Percentiles rank a stretch among this genome's conserved stretches.
Evolutionary conservation across 2,888 invertebrate genomes (phyloP).

Genomic region (Cryptophagus acutangulus): DNA sequence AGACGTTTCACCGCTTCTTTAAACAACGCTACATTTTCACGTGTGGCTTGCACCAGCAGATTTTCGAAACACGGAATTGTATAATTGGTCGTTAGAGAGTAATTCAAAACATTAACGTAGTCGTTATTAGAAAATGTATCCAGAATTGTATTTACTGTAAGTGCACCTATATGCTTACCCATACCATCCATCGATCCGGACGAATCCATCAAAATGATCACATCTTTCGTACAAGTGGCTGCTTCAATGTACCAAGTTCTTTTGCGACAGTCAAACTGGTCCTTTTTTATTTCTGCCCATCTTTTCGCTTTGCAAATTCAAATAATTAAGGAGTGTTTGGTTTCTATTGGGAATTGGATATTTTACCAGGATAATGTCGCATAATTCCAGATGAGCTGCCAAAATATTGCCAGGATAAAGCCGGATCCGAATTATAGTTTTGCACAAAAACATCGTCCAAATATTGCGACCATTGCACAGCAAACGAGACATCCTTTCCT

Average conservation of each 20-base stretch:
- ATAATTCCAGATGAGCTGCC: conserved; percentile 91
- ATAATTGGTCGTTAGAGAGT: conserved; percentile 64
- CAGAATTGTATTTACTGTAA: conserved; percentile 82
- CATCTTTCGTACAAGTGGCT: conserved; percentile 95
- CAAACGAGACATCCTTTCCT: conserved; percentile 56
- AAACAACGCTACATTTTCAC: conserved; percentile 75
- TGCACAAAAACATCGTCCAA: conserved; percentile 77
- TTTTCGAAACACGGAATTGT: conserved; percentile 82
- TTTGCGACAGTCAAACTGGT: conserved; percentile 84
- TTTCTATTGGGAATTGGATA: too few relatives aligned
- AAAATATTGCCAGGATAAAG: conserved; percentile 95
- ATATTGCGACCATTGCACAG: conserved; percentile 87
- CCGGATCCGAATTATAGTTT: conserved; percentile 85
- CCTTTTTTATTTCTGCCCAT: conserved; percentile 44
- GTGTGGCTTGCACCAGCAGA: conserved; percentile 81
- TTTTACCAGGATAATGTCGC: conserved; percentile 79
- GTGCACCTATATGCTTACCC: conserved; percentile 67
- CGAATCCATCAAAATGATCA: conserved; percentile 89
- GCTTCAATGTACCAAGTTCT: conserved; percentile 97
- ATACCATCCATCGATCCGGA: conserved; percentile 95
- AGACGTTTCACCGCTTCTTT: conserved; percentile 63
- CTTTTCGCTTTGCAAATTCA: conserved; percentile 27
- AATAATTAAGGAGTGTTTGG: too few relatives aligned
- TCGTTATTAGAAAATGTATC: conserved; percentile 97
- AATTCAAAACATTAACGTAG: conserved; percentile 87